Evolutionary conservation across 1,140 invertebrate genomes (phyloP).

Genomic region (Lycorma delicatula): DNA sequence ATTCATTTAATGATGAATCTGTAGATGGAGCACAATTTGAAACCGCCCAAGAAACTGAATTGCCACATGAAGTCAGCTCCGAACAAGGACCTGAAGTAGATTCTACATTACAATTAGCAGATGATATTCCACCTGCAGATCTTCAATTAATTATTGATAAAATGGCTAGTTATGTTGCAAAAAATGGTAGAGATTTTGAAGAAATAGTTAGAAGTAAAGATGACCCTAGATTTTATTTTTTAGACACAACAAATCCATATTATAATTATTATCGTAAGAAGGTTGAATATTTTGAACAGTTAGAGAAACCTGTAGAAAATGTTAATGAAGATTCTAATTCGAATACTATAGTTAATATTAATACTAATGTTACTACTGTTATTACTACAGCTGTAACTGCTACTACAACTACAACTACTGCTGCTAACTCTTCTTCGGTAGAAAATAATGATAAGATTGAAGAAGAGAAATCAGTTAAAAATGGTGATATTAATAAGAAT

Average conservation of each 20-base stretch:
- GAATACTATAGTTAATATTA: too few species aligned
- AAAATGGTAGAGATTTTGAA: slow-evolving; percentile 90
- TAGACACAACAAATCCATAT: slow-evolving; percentile 61
- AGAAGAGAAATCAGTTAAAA: too few species aligned
- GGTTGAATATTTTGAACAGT: slow-evolving; percentile 29
- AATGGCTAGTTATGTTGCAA: slow-evolving; percentile 89
- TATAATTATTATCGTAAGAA: slow-evolving; percentile 58
- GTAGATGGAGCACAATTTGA: neutral
- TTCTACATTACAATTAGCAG: neutral
- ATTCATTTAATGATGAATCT: neutral
- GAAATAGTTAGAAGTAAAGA: slow-evolving; percentile 76
- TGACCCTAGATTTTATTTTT: slow-evolving; percentile 61
- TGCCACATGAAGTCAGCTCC: neutral
- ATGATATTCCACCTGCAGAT: slow-evolving; percentile 58
- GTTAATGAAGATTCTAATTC: slow-evolving; percentile 39
- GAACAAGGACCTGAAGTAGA: neutral
- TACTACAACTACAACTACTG: too few species aligned
- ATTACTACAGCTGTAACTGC: too few species aligned
- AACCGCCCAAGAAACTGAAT: neutral
- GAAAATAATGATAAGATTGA: too few species aligned
- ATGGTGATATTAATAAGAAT: too few species aligned
- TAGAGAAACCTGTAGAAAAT: slow-evolving; percentile 39
- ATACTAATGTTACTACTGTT: too few species aligned
- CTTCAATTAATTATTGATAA: slow-evolving; percentile 86
- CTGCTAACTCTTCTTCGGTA: too few species aligned